phyloP scores from a whole-genome alignment of 2,888 invertebrate species.

The Mesorhabditis sp. region DNA sequence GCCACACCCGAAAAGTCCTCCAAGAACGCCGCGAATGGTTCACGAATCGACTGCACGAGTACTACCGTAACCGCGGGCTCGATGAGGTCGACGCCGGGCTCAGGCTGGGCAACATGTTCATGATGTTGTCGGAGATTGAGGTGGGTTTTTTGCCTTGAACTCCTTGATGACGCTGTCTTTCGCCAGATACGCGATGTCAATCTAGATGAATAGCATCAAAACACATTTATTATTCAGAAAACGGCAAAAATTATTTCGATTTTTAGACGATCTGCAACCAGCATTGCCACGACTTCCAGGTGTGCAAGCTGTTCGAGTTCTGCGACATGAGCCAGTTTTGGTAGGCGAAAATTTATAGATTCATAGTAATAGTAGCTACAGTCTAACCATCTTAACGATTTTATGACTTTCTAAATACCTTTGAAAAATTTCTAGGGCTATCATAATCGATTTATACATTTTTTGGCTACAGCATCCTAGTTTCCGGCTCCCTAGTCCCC shows the following conservation, averaged over 20 bases:
- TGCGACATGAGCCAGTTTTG: constrained; percentile 48
- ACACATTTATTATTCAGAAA: too few relatives aligned
- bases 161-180: not conserved
- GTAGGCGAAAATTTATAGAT: too few relatives aligned
- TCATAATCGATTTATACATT: too few relatives aligned
- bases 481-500: too few relatives aligned
- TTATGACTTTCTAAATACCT: too few relatives aligned
- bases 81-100: constrained; percentile 33
- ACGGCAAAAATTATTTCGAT: too few relatives aligned
- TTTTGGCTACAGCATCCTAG: too few relatives aligned
- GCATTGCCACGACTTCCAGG: constrained; percentile 51
- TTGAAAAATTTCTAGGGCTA: too few relatives aligned
- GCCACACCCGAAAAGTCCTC: constrained; percentile 31
- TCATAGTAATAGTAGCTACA: too few relatives aligned
- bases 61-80: constrained; percentile 18
- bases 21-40: constrained; percentile 42
- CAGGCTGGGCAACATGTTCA: constrained; percentile 44
- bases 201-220: too few relatives aligned
- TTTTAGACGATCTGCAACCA: constrained; percentile 40
- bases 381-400: too few relatives aligned
- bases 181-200: too few relatives aligned
- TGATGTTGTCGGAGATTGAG: constrained; percentile 49
- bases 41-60: constrained; percentile 20
- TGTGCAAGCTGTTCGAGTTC: constrained; percentile 55
- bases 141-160: constrained; percentile 17